Conservation (phyloP, 2,888 invertebrate genomes). For the Julus scanicus region DNA sequence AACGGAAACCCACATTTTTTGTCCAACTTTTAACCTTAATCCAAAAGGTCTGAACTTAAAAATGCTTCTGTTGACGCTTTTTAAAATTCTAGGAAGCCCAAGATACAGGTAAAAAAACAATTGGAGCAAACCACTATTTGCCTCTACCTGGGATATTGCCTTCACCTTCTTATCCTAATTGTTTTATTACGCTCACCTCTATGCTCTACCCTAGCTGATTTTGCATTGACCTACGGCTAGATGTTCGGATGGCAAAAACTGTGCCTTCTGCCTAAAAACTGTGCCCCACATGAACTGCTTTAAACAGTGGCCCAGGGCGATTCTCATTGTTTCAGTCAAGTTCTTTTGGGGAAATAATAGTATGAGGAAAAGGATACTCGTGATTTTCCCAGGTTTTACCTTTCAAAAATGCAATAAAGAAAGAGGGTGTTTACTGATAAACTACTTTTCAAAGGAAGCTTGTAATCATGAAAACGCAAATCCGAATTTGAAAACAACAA, state of each 20-base stretch:
- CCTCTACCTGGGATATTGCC: slow-evolving; percentile 8
- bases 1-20: slow-evolving; percentile 33
- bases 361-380: neutral
- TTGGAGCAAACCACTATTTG: neutral
- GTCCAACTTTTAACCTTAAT: neutral
- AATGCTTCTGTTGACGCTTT: neutral
- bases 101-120: neutral
- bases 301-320: neutral
- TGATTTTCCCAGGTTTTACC: neutral
- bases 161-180: slow-evolving; percentile 4
- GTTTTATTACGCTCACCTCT: neutral
- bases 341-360: neutral
- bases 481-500: neutral
- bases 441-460: neutral
- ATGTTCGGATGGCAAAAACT: neutral
- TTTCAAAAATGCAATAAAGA: neutral
- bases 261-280: slow-evolving; percentile 14
- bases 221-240: neutral
- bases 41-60: neutral
- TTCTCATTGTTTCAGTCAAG: neutral
- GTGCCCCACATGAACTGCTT: slow-evolving; percentile 24
- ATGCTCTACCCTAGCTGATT: neutral
- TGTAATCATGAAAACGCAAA: neutral
- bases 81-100: slow-evolving; percentile 9
- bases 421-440: neutral